A percentile compares a stretch with the other conserved stretches of the same genome.
Conservation (phyloP, 2,113 vertebrate species). For the Australoheros scitulus region DNA sequence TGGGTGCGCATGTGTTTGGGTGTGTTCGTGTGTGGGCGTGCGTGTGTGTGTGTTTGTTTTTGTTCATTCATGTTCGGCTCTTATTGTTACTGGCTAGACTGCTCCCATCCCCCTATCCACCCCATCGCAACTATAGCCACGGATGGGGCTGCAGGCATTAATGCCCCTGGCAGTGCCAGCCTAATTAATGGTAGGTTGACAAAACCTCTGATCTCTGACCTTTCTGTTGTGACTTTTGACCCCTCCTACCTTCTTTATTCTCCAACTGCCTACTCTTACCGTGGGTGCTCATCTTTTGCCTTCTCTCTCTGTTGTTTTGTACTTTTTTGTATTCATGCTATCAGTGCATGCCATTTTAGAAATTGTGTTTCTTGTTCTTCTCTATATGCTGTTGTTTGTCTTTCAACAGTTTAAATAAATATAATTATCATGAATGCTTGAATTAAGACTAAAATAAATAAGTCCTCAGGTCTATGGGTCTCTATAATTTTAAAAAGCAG, state of each 20-base stretch:
- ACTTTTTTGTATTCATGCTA: conserved; percentile 60
- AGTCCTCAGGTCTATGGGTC: not conserved
- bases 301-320: conserved; percentile 65
- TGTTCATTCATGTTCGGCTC: conserved; percentile 65
- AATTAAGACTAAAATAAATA: not conserved
- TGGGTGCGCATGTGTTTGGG: conserved; percentile 40
- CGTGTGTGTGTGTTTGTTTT: conserved; percentile 37
- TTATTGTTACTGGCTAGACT: conserved; percentile 92
- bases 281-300: conserved; percentile 37
- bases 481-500: not conserved
- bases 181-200: conserved; percentile 99
- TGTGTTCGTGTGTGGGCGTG: conserved; percentile 27
- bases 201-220: conserved; percentile 76
- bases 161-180: conserved; percentile 93
- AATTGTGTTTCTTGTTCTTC: conserved; percentile 32
- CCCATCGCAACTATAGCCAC: conserved; percentile 93
- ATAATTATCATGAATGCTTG: not conserved
- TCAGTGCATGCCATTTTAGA: conserved; percentile 78
- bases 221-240: conserved; percentile 74
- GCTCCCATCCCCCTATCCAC: conserved; percentile 93
- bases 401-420: not conserved
- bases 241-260: conserved; percentile 44
- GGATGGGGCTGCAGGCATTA: conserved; percentile 94
- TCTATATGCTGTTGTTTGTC: conserved; percentile 16
- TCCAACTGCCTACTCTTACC: conserved; percentile 33